Evolutionary conservation across 2,797 vertebrate species (phyloP).

Genomic region (Eulemur albifrons): DNA sequence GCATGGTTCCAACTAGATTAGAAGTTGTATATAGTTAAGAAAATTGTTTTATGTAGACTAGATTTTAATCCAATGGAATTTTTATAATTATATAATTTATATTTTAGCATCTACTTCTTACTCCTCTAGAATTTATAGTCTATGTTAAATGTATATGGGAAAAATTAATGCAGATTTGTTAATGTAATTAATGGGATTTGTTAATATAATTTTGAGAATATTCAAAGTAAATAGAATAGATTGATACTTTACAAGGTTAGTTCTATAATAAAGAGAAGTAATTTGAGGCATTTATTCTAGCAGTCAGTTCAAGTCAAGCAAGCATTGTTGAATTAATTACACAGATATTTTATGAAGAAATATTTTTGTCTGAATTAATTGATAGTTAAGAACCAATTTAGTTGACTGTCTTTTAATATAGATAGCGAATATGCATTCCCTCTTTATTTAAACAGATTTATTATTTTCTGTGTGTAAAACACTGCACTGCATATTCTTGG

Average conservation of each 20-base stretch:
- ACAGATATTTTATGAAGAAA: neutral
- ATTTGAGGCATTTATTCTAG: neutral
- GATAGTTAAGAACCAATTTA: neutral
- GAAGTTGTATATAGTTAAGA: neutral
- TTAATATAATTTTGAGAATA: constrained; percentile 31
- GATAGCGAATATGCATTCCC: neutral
- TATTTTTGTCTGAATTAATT: constrained; percentile 20
- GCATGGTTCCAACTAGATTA: neutral
- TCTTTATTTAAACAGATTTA: constrained; percentile 1
- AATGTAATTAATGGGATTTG: neutral
- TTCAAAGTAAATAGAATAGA: neutral
- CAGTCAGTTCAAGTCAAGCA: neutral
- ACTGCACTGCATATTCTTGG: neutral
- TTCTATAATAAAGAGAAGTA: neutral
- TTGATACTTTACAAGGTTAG: neutral
- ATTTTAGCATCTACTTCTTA: constrained; percentile 9
- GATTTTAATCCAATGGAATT: constrained; percentile 17
- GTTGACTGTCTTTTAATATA: neutral
- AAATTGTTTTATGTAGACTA: constrained; percentile 20
- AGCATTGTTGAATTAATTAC: neutral
- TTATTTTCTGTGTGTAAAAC: neutral
- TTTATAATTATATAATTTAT: neutral
- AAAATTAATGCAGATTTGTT: neutral
- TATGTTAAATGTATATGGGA: neutral
- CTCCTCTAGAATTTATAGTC: neutral